These are phyloP conservation scores for Arrhopalites spinosus DNA, from an alignment of 2,888 invertebrate species.

Conservation along the genomic window DNA sequence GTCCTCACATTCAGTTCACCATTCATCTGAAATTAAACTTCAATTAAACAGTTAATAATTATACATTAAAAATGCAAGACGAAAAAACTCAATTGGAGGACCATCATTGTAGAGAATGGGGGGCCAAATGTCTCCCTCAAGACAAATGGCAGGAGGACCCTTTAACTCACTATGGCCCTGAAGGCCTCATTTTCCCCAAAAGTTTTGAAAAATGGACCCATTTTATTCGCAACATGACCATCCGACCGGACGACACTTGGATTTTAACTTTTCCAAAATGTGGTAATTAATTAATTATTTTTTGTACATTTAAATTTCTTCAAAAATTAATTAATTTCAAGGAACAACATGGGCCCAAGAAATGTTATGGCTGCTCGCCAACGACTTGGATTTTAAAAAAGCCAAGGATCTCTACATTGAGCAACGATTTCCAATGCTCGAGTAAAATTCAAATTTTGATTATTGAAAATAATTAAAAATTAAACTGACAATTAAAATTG, in stretches of 20 bases:
- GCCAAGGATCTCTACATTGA: slow-evolving; percentile 67
- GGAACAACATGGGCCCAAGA: slow-evolving; percentile 93
- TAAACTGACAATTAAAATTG: neutral
- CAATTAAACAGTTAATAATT: too few species aligned
- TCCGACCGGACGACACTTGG: slow-evolving; percentile 62
- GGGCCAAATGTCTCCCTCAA: too few species aligned
- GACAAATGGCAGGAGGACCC: too few species aligned
- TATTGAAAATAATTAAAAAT: too few species aligned
- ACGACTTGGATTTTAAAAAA: slow-evolving; percentile 76
- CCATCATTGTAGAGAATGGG: too few species aligned
- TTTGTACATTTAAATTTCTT: neutral
- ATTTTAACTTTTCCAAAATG: slow-evolving; percentile 59
- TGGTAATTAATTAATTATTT: slow-evolving; percentile 55
- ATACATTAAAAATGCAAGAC: too few species aligned
- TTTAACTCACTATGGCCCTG: slow-evolving; percentile 28
- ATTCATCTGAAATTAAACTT: too few species aligned
- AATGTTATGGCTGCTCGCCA: slow-evolving; percentile 86
- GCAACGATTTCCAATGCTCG: slow-evolving; percentile 76
- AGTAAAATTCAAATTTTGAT: slow-evolving; percentile 59
- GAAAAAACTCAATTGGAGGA: too few species aligned
- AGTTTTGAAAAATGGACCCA: slow-evolving; percentile 52
- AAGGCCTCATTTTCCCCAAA: slow-evolving; percentile 45
- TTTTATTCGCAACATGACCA: slow-evolving; percentile 60
- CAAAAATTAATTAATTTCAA: slow-evolving; percentile 58
- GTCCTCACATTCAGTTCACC: too few species aligned